phyloP scores from a whole-genome alignment of 2,888 invertebrate genomes.

The Hybos culiciformis region DNA sequence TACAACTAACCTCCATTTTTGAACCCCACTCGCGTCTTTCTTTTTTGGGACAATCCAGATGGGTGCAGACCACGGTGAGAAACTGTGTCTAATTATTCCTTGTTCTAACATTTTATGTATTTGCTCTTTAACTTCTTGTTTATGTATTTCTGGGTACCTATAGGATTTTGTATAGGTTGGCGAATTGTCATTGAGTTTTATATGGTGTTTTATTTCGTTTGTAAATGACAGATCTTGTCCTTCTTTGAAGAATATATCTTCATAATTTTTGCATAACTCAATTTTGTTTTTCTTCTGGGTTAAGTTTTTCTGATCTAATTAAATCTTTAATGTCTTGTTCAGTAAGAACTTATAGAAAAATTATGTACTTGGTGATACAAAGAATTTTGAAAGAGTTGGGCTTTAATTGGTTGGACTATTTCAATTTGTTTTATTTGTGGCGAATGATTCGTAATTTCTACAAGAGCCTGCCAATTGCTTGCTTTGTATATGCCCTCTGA shows the following conservation, averaged over 20 bases:
- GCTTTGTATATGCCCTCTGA: not conserved
- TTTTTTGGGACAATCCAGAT: too few species aligned
- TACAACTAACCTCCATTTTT: too few species aligned
- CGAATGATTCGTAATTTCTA: too few species aligned
- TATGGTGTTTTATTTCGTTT: constrained; percentile 8
- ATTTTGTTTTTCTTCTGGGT: constrained; percentile 4
- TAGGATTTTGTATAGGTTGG: constrained; percentile 8
- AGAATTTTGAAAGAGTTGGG: not conserved
- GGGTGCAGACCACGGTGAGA: constrained; percentile 1
- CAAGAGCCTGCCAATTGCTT: too few species aligned
- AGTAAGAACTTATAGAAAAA: not conserved
- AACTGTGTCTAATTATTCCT: constrained; percentile 7
- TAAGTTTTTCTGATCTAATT: not conserved
- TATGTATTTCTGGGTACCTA: constrained; percentile 8
- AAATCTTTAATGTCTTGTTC: not conserved
- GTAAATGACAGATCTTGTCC: too few species aligned
- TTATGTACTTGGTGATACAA: not conserved
- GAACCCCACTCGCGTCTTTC: too few species aligned
- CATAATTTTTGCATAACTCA: constrained; percentile 1
- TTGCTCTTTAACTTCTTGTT: constrained; percentile 10
- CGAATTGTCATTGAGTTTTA: constrained; percentile 4
- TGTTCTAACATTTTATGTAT: constrained; percentile 10
- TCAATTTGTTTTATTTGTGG: not conserved
- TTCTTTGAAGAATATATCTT: constrained; percentile 8
- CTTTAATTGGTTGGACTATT: not conserved